Evolutionary conservation across 2,888 invertebrate species (phyloP), one percentile per base, ranked within the genome.

Genomic region (Apotomis betuletana): DNA sequence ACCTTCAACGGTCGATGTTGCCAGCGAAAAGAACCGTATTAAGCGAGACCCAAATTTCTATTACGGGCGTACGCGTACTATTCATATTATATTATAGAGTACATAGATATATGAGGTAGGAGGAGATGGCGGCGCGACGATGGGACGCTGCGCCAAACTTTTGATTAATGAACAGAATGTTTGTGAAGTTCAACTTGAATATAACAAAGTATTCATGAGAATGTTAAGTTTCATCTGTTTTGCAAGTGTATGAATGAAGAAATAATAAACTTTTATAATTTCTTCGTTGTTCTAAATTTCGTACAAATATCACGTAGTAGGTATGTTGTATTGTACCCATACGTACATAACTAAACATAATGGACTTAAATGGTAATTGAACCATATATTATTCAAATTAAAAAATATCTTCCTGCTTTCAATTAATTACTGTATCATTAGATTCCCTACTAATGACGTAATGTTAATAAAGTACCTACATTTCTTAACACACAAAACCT

Each of bases 81-180:
- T 71, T 73, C 67, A 74, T 67, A 69, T 70, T 55, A 72, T 72
- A 76, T 70, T 59, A 71, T 71, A 75, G 75, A 77, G 70, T 81
- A 77, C 74, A 70, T 82, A 78, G 74, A 73, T 79, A 82, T 77
- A 81, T 77, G 75, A 81, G 89, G 87, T 87, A 87, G 87, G 83
- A 76, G 80, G 80, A 76, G 81, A 78, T 77, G 83, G 81, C 81
- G 79, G 80, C 67, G 81, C 79, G 83, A 77, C 80, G 80, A 77
- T 85, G 87, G 88, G 87, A 85, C 83, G 86, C 88, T 91, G 92
- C 91, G 91, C 90, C 89, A 91, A 93, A 93, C 91, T 93, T 93
- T 92, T 93, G 93, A 93, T 92, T 92, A 93, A 93, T 93, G 92
- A 91, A 90, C 85, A 86, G 85, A 87, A 89, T 90, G 89, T 90